Evolutionary conservation across 2,797 vertebrate species (phyloP), one percentile per base, ranked within the genome.

Genomic region (Hyperoplus lanceolatus): DNA sequence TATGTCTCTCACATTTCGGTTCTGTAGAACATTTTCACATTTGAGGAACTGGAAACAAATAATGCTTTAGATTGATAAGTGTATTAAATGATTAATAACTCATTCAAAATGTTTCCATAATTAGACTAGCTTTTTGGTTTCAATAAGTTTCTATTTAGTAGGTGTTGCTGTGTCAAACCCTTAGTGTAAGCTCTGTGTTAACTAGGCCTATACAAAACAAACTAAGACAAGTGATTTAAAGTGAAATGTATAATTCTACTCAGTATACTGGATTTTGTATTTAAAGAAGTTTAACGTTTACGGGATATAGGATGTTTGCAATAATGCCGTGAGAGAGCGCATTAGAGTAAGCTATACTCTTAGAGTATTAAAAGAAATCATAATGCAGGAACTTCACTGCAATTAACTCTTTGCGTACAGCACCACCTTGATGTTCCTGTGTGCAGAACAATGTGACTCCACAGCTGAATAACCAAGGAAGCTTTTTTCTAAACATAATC

Each of bases 341-440:
- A 50, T 16, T 2, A 36, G 14, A 8, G 13, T 29, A 36, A 15
- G 14, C n/a, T 36, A 12, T 21, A 11, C 2, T 10, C 14, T 43
- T 58, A 1, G 10, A 16, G 45, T 29, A 41, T 56, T 29, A 29
- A 8, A 49, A 43, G 45, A n/a, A 55, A 21, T 14, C 12, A 8
- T 10, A 38, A 51, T 39, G n/a, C 42, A n/a, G 12, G 36, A 45
- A 8, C 8, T 3, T 14, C n/a, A 10, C n/a, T 54, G 8, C 2
- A 45, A 15, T 16, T 29, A 79, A 64, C 8, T 14, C 42, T 75
- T 57, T 62, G 80, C 38, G 0, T 29, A 56, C 75, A 85, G 80
- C 84, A 29, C 80, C 91, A 81, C 75, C 93, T 80, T 79, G 70
- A 75, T 88, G 79, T 11, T 11, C 1, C 1, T 54, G 12, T 29